A percentile compares a stretch with the other conserved stretches of the same genome.
Conservation (phyloP, 2,888 invertebrate genomes). For the Parasteatoda lunata region DNA sequence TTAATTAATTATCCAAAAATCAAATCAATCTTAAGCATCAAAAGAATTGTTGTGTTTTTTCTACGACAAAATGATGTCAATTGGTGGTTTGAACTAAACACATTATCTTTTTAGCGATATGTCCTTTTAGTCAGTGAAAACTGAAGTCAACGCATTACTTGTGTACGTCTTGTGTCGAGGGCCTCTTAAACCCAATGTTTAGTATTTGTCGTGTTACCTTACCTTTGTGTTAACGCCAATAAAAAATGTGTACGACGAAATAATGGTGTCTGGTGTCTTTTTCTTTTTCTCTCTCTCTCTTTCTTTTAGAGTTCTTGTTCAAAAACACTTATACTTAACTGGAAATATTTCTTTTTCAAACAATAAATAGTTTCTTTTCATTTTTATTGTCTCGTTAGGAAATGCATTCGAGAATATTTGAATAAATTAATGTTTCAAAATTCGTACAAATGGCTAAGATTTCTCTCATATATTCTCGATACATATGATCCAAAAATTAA, state of each 20-base stretch:
- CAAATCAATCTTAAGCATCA: conserved; percentile 61
- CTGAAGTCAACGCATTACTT: conserved; percentile 66
- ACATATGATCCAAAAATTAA: too few relatives aligned
- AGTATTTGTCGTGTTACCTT: conserved; percentile 68
- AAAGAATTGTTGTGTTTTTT: conserved; percentile 62
- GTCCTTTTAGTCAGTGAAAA: conserved; percentile 63
- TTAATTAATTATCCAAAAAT: conserved; percentile 59
- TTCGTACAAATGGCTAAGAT: too few relatives aligned
- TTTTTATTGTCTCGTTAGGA: too few relatives aligned
- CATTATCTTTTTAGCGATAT: conserved; percentile 64
- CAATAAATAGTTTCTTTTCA: too few relatives aligned
- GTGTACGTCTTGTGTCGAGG: conserved; percentile 65
- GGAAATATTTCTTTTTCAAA: too few relatives aligned
- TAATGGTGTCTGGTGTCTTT: background rate
- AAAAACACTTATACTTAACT: too few relatives aligned
- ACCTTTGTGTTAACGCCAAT: conserved; percentile 68
- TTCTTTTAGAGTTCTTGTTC: background rate
- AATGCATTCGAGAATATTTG: too few relatives aligned
- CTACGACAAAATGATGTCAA: conserved; percentile 62
- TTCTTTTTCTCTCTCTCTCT: background rate
- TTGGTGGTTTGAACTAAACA: conserved; percentile 67
- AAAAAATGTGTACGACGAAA: conserved; percentile 67
- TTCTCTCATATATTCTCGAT: too few relatives aligned
- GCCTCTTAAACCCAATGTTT: conserved; percentile 68
- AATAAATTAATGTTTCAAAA: too few relatives aligned